Percentiles rank a stretch among this genome's conserved stretches.
Evolutionary conservation across 2,888 invertebrate species (phyloP).

Genomic region (Scaptodrosophila latifasciaeformis): DNA sequence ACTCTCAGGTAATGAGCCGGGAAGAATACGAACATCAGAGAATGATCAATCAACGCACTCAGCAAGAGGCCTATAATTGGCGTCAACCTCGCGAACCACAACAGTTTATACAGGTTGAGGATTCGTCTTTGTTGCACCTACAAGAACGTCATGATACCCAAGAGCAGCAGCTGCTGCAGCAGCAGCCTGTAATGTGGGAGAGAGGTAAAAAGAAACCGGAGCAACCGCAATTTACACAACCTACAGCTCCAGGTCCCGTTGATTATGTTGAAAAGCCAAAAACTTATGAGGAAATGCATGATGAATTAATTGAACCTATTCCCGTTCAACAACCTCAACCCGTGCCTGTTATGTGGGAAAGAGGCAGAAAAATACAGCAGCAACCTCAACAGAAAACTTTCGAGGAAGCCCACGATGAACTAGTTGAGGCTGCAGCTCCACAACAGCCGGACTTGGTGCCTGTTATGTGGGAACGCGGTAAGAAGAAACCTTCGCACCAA

Average conservation of each 20-base stretch:
- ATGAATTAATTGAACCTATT: conserved; percentile 58
- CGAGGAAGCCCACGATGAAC: conserved; percentile 53
- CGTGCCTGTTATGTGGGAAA: conserved; percentile 73
- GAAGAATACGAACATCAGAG: conserved; percentile 61
- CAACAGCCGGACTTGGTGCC: conserved; percentile 72
- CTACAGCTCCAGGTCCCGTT: conserved; percentile 25
- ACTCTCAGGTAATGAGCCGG: conserved; percentile 63
- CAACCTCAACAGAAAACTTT: conserved; percentile 37
- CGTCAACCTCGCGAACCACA: conserved; percentile 69
- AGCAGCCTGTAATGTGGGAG: conserved; percentile 73
- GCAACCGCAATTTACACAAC: conserved; percentile 25
- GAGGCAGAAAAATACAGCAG: conserved; percentile 60
- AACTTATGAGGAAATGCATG: conserved; percentile 61
- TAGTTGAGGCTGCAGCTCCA: conserved; percentile 45
- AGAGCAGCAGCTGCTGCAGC: conserved; percentile 58
- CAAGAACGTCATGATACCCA: conserved; percentile 64
- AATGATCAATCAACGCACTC: conserved; percentile 43
- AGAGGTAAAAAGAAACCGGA: conserved; percentile 70
- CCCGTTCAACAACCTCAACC: conserved; percentile 66
- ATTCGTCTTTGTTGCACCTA: conserved; percentile 56
- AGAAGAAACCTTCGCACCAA: too few relatives aligned
- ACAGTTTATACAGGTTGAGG: conserved; percentile 65
- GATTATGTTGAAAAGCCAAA: conserved; percentile 36
- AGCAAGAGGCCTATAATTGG: conserved; percentile 63
- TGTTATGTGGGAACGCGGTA: conserved; percentile 59